Base-by-base conservation (phyloP, 2,888 invertebrate genomes). In the Ashinkailepas kermadecensis region DNA sequence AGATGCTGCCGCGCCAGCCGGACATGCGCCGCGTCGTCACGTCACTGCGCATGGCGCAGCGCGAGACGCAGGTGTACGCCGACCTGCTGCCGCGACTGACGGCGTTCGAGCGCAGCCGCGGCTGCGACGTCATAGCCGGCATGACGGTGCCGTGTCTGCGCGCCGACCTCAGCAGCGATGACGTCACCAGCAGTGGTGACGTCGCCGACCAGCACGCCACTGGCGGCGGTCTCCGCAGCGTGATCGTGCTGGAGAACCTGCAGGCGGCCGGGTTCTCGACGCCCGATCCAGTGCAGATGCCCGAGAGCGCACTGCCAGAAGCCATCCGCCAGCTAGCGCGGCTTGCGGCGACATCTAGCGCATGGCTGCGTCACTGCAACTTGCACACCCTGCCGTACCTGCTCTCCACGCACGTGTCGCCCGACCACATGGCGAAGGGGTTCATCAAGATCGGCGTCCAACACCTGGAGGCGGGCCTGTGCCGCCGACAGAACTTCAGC, bases 341-440 rank as follows among this genome's bases (percentile, higher is more conserved):
- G 21, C 74, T 74, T 11, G 74, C 74, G 21, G 74, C 74, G 54
- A 74, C 74, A 56, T 74, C 74, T 56, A 74, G 56, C 74, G 74
- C 39, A 1, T 74, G 74, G 74, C 74, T 74, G 21, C 74, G 74
- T 3, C 54, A 56, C 74, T 10, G 56, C 74, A 56, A 21, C 74
- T 18, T 74, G 54, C 74, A 15, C 54, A 12, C 7, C 1, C 54
- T 56, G 56, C 56, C 54, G 70, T 39, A 54, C 74, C 56, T 74
- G 54, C 18, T 74, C 21, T 10, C 54, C 21, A 74, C 74, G 74
- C 74, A 9, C 10, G 23, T 74, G 21, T 21, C 18, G 21, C 2
- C 18, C 8, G 74, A 74, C 21, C 74, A 56, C 25, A n/a, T 9
- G 10, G 65, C 23, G 10, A 9, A 8, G 1, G 15, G 15, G 15